Evolutionary conservation across 2,113 vertebrate species (phyloP), one percentile per base, ranked within the genome.

Genomic region (Mesembrinibis cayennensis): DNA sequence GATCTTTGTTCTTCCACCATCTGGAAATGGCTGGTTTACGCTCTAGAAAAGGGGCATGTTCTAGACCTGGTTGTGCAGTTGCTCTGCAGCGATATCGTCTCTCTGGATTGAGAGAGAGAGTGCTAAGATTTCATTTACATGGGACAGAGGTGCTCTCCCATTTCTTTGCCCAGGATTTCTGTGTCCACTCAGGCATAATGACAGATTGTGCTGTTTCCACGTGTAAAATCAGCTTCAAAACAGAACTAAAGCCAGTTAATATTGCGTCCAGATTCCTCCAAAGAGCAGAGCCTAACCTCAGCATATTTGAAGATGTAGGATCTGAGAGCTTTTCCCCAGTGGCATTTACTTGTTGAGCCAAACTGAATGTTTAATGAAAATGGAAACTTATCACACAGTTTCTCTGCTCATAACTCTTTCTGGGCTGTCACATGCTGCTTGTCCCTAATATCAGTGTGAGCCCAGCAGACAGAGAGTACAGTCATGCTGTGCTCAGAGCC

Each of bases 1-100:
- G 56, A 56, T 90, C 56, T 92, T 95, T 91, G 73, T 95, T 95
- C 77, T 96, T 78, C 61, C 52, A 74, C 70, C 65, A 78, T 87
- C 61, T 94, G 78, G 47, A 81, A 93, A 74, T 56, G 56, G 14
- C 69, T 95, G 79, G 9, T 77, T 90, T 90, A 32, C 66, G 25
- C 74, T 95, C 91, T 90, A 89, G 93, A 76, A 92, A 82, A 84
- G 36, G 36, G 65, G 6, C 14, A 47, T 32, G 76, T 90, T 90
- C 93, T 94, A 93, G 93, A 83, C 21, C 40, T 78, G 59, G 18
- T 23, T 69, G 74, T 82, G 36, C 65, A 55, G 45, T 58, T 9
- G 3, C 50, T 89, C 50, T 83, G 55, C 65, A 76, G 38, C 3
- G 1, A 26, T 44, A 21, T 62, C 4, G 0, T 49, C 25, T 38